These are phyloP conservation scores for Anastatus disparis DNA, from an alignment of 1,140 invertebrate genomes.

Conservation along the genomic window DNA sequence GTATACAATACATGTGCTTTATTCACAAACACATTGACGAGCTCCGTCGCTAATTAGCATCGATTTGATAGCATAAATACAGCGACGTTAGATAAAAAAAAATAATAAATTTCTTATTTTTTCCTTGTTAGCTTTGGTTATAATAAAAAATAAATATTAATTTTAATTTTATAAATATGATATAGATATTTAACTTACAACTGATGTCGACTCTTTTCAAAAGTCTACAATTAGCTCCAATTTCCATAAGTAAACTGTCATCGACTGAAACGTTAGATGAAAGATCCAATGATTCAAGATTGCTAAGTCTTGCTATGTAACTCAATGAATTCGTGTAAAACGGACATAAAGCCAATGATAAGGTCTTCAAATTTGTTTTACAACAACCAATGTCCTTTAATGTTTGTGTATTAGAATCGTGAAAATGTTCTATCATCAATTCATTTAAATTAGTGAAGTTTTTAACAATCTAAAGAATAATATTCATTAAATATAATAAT, in stretches of 20 bases:
- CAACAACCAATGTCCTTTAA: neutral
- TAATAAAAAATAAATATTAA: no score
- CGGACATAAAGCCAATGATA: slow-evolving; percentile 13
- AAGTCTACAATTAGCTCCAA: slow-evolving; percentile 10
- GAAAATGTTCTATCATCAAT: slow-evolving; percentile 3
- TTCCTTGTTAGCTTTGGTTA: no score
- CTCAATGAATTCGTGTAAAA: slow-evolving; percentile 11
- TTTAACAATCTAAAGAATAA: neutral
- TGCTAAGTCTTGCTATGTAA: neutral
- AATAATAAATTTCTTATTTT: no score
- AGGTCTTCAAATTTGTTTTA: neutral
- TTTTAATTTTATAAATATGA: no score
- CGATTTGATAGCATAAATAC: no score
- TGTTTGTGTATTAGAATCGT: slow-evolving; percentile 16
- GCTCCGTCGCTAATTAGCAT: no score
- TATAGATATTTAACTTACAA: neutral
- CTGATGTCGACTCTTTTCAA: slow-evolving; percentile 8
- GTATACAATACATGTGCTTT: no score
- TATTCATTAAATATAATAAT: neutral
- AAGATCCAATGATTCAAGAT: slow-evolving; percentile 9
- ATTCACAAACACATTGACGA: no score
- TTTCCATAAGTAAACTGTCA: neutral
- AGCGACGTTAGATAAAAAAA: no score
- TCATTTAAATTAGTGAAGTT: neutral
- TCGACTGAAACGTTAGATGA: slow-evolving; percentile 11